Percentiles rank a stretch among this genome's conserved stretches.
Evolutionary conservation across 2,888 invertebrate genomes (phyloP).

Genomic region (Caenorhabditis macrosperma): DNA sequence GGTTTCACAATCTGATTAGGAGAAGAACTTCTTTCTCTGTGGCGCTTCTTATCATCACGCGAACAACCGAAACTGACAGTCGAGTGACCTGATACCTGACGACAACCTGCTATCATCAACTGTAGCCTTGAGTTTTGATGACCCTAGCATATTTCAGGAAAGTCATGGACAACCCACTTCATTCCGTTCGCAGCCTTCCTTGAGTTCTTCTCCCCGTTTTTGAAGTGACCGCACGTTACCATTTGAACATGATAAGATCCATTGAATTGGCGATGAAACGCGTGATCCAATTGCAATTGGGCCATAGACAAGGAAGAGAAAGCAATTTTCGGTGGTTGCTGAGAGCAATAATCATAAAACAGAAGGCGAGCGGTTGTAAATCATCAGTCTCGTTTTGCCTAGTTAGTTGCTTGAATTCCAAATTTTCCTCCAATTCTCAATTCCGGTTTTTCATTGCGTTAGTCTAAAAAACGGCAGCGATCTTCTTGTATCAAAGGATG

Average conservation of each 20-base stretch:
- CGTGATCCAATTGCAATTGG: no score
- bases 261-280: no score
- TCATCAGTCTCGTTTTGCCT: constrained; percentile 12
- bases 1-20: constrained; percentile 9
- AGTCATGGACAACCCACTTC: background rate
- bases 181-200: no score
- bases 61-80: constrained; percentile 8
- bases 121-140: background rate
- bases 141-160: background rate
- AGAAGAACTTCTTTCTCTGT: background rate
- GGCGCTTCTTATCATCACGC: background rate
- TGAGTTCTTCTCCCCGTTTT: no score
- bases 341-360: constrained; percentile 48
- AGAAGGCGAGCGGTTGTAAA: constrained; percentile 46
- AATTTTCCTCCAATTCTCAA: background rate
- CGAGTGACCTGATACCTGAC: constrained; percentile 17
- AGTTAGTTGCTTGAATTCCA: background rate
- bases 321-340: constrained; percentile 12
- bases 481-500: constrained; percentile 13
- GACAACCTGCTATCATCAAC: constrained; percentile 1
- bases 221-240: no score
- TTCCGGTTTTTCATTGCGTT: background rate
- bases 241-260: no score
- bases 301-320: background rate
- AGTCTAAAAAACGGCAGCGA: background rate